Evolutionary conservation across 2,797 vertebrate species (phyloP).

Genomic region (Phaenicophaeus curvirostris): DNA sequence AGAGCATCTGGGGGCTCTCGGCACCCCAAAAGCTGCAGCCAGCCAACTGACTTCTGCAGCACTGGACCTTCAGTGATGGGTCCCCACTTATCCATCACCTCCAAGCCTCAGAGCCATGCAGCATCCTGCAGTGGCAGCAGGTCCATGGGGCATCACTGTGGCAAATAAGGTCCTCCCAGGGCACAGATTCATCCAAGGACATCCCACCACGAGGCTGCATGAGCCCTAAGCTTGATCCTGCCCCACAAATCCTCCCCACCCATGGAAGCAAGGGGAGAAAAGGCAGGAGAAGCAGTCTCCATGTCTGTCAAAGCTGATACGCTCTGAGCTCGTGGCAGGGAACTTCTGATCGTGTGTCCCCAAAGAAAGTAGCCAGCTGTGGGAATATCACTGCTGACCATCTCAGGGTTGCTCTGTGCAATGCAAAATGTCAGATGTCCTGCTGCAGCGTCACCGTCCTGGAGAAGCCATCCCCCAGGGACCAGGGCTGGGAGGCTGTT

Average conservation of each 20-base stretch:
- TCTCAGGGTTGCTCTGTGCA: neutral
- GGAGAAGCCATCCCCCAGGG: neutral
- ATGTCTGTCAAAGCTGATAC: fast-evolving
- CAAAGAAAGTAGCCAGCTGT: neutral
- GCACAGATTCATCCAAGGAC: fast-evolving
- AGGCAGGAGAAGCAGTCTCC: neutral
- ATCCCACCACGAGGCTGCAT: fast-evolving
- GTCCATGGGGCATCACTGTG: fast-evolving
- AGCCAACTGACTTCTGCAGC: neutral
- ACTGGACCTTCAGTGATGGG: neutral
- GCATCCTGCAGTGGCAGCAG: fast-evolving
- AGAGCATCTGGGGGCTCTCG: neutral
- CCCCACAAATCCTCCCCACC: neutral
- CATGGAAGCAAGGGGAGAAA: fast-evolving
- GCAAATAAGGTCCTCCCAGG: neutral
- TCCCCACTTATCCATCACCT: neutral
- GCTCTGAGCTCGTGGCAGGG: fast-evolving
- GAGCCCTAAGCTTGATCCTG: neutral
- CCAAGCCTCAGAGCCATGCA: fast-evolving
- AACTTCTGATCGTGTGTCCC: fast-evolving
- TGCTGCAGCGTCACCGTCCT: neutral
- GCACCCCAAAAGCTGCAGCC: neutral
- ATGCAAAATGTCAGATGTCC: neutral
- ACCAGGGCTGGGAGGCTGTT: neutral
- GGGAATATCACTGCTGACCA: neutral